Evolutionary conservation across 2,888 invertebrate genomes (phyloP).

Genomic region (Malachius bipustulatus): DNA sequence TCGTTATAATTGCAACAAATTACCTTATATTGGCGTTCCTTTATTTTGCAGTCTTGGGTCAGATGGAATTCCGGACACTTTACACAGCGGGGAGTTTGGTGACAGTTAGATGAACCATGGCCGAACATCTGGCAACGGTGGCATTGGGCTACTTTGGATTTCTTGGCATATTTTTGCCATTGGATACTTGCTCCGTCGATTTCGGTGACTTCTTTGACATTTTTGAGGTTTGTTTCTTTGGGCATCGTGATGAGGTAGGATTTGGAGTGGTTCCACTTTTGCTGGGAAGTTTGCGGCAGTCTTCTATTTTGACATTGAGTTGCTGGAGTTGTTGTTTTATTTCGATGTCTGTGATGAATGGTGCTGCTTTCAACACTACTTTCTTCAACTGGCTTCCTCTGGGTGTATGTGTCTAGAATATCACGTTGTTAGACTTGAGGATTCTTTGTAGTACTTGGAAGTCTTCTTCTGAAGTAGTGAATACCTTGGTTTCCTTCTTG

Average conservation of each 20-base stretch:
- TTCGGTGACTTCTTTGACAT: slow-evolving; percentile 7
- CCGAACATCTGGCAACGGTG: slow-evolving; percentile 38
- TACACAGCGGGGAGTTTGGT: slow-evolving; percentile 4
- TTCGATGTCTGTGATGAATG: slow-evolving; percentile 7
- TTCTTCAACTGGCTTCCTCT: slow-evolving; percentile 7
- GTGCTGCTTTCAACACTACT: slow-evolving; percentile 11
- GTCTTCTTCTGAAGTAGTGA: background rate
- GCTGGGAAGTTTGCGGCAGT: too few species aligned
- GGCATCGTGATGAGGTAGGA: slow-evolving; percentile 2
- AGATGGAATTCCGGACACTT: slow-evolving; percentile 5
- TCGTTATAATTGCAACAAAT: slow-evolving; percentile 38
- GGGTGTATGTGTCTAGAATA: slow-evolving; percentile 7
- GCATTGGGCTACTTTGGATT: slow-evolving; percentile 32
- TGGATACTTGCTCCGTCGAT: slow-evolving; percentile 7
- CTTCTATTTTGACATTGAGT: too few species aligned
- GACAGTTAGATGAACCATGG: slow-evolving; percentile 23
- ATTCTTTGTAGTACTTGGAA: background rate
- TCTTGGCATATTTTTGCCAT: slow-evolving; percentile 10
- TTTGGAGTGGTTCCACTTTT: too few species aligned
- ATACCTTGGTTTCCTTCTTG: background rate
- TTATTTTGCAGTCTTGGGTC: slow-evolving; percentile 5
- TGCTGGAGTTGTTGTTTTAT: background rate
- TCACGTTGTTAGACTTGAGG: background rate
- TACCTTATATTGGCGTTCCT: slow-evolving; percentile 10
- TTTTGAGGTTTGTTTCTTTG: background rate